phyloP scores from a whole-genome alignment of 2,888 invertebrate species.

The Norana najaformis region DNA sequence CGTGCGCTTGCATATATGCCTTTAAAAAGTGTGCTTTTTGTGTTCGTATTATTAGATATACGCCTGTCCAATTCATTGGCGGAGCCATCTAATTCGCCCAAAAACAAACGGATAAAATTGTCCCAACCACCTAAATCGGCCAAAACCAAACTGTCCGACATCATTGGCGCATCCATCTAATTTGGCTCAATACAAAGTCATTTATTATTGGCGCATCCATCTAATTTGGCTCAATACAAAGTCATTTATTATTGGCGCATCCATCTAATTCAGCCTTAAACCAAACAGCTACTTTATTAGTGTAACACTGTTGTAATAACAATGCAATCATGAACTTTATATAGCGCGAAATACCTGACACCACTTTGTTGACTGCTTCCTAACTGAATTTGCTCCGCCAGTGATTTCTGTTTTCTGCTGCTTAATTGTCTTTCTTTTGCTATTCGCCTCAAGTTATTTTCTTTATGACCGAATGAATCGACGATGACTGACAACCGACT shows the following conservation, averaged over 20 bases:
- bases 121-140: too few species aligned
- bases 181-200: not conserved
- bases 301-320: not conserved
- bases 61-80: too few species aligned
- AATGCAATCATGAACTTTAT: not conserved
- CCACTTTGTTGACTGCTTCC: not conserved
- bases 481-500: not conserved
- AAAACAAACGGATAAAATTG: too few species aligned
- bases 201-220: not conserved
- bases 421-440: not conserved
- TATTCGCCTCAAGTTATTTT: not conserved
- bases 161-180: not conserved
- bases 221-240: not conserved
- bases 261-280: not conserved
- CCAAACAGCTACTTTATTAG: not conserved
- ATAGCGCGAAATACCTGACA: not conserved
- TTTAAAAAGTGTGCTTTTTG: too few species aligned
- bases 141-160: not conserved
- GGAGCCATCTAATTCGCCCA: too few species aligned
- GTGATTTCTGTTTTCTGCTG: not conserved
- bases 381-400: not conserved
- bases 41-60: too few species aligned
- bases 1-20: too few species aligned
- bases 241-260: not conserved
- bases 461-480: not conserved